Evolutionary conservation across 1,140 invertebrate genomes (phyloP).

Genomic region (Drosophila ogumai): DNA sequence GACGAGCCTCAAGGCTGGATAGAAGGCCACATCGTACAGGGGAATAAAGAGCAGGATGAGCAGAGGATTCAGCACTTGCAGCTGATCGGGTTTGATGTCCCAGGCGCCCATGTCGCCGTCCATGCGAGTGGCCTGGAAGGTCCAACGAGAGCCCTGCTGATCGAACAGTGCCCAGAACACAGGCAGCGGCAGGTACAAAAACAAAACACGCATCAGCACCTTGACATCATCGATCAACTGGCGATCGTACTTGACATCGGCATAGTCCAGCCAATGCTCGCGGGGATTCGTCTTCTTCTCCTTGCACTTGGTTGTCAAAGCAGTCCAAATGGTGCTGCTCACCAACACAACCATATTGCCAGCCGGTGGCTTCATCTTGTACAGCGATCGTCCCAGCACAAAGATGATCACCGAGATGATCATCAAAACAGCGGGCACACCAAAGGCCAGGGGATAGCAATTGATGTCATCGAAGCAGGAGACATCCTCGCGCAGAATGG

Average conservation of each 20-base stretch:
- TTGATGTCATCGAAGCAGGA: constrained; percentile 92
- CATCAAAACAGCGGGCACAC: constrained; percentile 95
- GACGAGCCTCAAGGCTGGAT: constrained; percentile 87
- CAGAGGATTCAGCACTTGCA: constrained; percentile 92
- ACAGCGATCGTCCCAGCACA: constrained; percentile 90
- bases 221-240: constrained; percentile 90
- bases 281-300: constrained; percentile 86
- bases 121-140: constrained; percentile 96
- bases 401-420: constrained; percentile 93
- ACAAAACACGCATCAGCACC: constrained; percentile 88
- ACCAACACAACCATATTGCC: constrained; percentile 94
- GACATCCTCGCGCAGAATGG: constrained; percentile 92
- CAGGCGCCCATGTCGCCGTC: constrained; percentile 90
- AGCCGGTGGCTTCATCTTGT: constrained; percentile 91
- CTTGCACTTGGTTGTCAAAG: constrained; percentile 87
- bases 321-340: constrained; percentile 92
- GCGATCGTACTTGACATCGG: constrained; percentile 89
- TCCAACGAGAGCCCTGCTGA: constrained; percentile 97
- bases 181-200: constrained; percentile 92
- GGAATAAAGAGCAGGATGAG: constrained; percentile 92
- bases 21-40: constrained; percentile 90
- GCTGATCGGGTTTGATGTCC: constrained; percentile 91
- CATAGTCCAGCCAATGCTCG: constrained; percentile 94
- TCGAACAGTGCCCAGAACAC: constrained; percentile 94
- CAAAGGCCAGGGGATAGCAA: constrained; percentile 97